phyloP scores from a whole-genome alignment of 2,797 vertebrate genomes.

The Scolopax bukidnonensis region DNA sequence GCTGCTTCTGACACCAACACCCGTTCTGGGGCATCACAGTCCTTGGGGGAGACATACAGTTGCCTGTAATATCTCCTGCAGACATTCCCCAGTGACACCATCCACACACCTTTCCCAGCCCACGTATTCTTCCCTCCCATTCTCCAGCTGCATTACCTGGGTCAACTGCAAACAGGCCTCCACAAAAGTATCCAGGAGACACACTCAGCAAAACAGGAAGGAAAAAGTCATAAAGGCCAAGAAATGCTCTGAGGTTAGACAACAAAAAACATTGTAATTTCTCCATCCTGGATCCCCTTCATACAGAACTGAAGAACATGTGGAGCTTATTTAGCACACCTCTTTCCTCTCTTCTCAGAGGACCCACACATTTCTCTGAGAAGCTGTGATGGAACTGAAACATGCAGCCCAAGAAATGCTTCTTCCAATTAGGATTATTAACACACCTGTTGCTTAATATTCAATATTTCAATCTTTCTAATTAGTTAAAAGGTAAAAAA shows the following conservation, averaged over 20 bases:
- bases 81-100: not conserved
- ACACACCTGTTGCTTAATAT: not conserved
- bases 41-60: rapidly evolving
- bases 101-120: not conserved
- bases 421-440: not conserved
- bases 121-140: not conserved
- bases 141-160: not conserved
- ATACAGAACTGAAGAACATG: not conserved
- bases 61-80: not conserved
- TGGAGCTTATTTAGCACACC: not conserved
- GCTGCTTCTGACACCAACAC: not conserved
- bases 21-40: not conserved
- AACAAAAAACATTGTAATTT: not conserved
- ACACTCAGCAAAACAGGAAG: not conserved
- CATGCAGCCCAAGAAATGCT: rapidly evolving
- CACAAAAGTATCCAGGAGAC: not conserved
- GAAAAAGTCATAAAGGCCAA: not conserved
- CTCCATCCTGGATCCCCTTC: not conserved
- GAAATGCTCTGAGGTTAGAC: not conserved
- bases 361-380: not conserved
- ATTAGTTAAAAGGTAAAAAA: not conserved
- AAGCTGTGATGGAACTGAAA: not conserved
- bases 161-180: not conserved
- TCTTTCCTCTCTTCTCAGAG: not conserved
- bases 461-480: not conserved